Evolutionary conservation across 2,797 vertebrate genomes (phyloP).

Genomic region (Naso thynnoides): DNA sequence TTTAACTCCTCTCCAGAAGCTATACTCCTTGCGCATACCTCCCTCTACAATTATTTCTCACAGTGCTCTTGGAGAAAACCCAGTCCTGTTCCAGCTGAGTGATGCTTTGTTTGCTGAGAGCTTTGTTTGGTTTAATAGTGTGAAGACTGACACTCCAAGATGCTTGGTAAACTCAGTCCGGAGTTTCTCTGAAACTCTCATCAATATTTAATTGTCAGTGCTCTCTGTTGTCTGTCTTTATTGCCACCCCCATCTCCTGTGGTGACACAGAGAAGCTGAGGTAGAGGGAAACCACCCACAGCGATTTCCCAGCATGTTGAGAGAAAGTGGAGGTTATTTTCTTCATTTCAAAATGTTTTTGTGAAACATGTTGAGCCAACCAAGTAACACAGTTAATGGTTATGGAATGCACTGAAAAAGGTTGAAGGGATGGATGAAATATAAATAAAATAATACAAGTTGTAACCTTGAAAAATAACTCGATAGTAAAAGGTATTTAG

Average conservation of each 20-base stretch:
- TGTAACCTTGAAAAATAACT: neutral
- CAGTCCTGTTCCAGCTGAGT: slow-evolving; percentile 13
- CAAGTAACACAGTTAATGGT: neutral
- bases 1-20: slow-evolving; percentile 30
- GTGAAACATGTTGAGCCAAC: neutral
- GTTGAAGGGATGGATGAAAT: slow-evolving; percentile 5
- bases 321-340: slow-evolving; percentile 28
- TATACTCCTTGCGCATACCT: neutral
- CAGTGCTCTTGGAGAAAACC: neutral
- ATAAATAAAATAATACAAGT: neutral
- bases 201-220: slow-evolving; percentile 38
- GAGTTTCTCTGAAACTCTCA: slow-evolving; percentile 18
- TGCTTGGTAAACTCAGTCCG: slow-evolving; percentile 32
- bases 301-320: slow-evolving; percentile 17
- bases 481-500: neutral
- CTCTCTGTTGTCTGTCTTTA: slow-evolving; percentile 19
- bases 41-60: slow-evolving; percentile 27
- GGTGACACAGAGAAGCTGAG: slow-evolving; percentile 4
- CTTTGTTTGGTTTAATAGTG: slow-evolving; percentile 46
- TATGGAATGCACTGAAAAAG: slow-evolving; percentile 9
- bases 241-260: neutral
- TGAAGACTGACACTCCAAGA: slow-evolving; percentile 37
- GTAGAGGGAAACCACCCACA: slow-evolving; percentile 29
- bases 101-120: slow-evolving; percentile 32
- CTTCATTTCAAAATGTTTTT: slow-evolving; percentile 17